Evolutionary conservation across 2,888 invertebrate species (phyloP).

Genomic region (Melinaea marsaeus): DNA sequence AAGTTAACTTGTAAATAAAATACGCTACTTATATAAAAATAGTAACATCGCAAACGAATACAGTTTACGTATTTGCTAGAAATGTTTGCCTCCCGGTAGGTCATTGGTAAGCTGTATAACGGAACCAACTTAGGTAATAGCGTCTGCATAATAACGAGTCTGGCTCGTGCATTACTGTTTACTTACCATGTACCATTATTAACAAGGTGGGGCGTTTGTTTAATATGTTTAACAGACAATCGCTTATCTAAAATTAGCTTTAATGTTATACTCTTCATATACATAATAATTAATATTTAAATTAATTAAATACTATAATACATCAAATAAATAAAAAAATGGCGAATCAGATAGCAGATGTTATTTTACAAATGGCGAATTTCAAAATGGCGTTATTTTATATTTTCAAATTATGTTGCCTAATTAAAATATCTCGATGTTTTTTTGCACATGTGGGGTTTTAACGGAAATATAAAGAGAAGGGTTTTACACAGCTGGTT

Average conservation of each 20-base stretch:
- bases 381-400: conserved; percentile 1
- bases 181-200: too few relatives aligned
- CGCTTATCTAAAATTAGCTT: not conserved
- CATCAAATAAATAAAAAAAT: not conserved
- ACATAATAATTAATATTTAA: not conserved
- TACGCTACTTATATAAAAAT: too few relatives aligned
- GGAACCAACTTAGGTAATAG: conserved; percentile 36
- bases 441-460: conserved; percentile 2
- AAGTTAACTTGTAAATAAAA: conserved; percentile 8
- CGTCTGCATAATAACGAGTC: conserved; percentile 39
- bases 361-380: conserved; percentile 7
- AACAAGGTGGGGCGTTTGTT: too few relatives aligned
- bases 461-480: not conserved
- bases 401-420: not conserved
- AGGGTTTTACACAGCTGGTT: not conserved
- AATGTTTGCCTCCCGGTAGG: too few relatives aligned
- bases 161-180: conserved; percentile 1
- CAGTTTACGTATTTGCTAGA: too few relatives aligned
- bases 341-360: conserved; percentile 7
- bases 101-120: conserved; percentile 34
- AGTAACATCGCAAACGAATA: too few relatives aligned
- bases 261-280: not conserved
- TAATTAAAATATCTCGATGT: not conserved
- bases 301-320: not conserved
- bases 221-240: not conserved